Base-by-base conservation (phyloP, 2,113 vertebrate genomes). In the Ranitomeya imitator region DNA sequence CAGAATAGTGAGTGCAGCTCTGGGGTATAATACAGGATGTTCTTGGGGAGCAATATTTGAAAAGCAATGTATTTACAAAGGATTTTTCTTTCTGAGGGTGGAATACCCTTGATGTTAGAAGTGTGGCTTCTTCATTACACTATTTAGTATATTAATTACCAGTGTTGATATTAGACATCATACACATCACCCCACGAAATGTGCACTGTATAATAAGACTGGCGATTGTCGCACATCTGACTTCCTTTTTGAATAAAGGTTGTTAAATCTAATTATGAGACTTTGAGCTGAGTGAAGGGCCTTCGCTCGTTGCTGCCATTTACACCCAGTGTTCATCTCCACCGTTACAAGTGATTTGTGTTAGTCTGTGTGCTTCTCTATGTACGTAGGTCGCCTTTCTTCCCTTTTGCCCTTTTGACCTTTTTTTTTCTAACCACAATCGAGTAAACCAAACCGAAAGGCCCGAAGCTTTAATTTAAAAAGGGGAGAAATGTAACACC, bases 261-360 rank as follows among this genome's bases (percentile, higher is more conserved):
- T 63, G 59, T 10, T 65, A 82, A 82, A 82, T 82, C 21, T 63
- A 82, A 82, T 82, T 82, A 82, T 15, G 26, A 19, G 80, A 65
- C 63, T 63, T 3, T 61, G 79, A 82, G 59, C 37, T 2, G 55
- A 59, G 80, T 45, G 55, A 80, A 63, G 13, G 79, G 57, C 10
- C 79, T 11, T 21, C 11, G 23, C 23, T n/a, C 54, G 10, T 51
- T 54, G 1, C 31, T 2, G 21, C 16, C 23, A 3, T 16, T 19
- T 16, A 18, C 55, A 57, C 14, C 0, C 1, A n/a, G 15, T 18
- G 11, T 18, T 80, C 57, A 15, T 13, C 10, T 37, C 31, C 80
- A 81, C 59, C 52, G 2, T 11, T 37, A 82, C 80, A 82, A 82
- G 59, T 82, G 80, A 60, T 82, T 82, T 15, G 7, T 82, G 59